Conservation (phyloP, 2,797 vertebrate species). For the Ciconia nigra region DNA sequence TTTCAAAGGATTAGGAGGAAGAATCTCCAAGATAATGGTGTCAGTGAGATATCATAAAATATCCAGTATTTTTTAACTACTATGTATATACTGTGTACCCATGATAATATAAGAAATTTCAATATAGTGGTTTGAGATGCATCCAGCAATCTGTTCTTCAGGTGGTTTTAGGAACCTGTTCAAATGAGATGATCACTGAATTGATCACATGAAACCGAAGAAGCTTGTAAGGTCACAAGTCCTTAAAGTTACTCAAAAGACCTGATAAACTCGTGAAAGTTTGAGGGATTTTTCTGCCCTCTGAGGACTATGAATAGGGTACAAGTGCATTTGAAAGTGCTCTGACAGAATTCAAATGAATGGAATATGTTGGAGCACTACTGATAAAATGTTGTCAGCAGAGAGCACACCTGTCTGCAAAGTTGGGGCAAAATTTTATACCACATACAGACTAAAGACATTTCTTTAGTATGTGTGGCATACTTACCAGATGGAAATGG, state of each 20-base stretch:
- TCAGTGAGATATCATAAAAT: background rate
- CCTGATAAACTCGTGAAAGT: background rate
- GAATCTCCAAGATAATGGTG: background rate
- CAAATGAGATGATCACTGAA: background rate
- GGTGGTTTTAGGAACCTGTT: background rate
- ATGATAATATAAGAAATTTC: background rate
- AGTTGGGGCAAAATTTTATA: background rate
- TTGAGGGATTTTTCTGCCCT: background rate
- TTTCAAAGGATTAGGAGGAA: background rate
- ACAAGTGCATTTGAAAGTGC: background rate
- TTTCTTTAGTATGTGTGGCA: background rate
- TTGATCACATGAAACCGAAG: background rate
- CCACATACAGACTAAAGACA: background rate
- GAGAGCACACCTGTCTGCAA: background rate
- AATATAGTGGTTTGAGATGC: background rate
- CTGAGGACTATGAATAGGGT: background rate
- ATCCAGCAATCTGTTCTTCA: background rate
- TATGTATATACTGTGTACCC: fast-evolving
- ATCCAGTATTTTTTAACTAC: background rate
- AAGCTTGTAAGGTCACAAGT: background rate
- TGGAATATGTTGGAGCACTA: background rate
- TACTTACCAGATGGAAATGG: background rate
- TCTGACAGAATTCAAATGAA: background rate
- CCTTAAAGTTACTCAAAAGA: background rate
- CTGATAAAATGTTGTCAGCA: background rate